Evolutionary conservation across 1,140 invertebrate species (phyloP).

Genomic region (Cecropterus lyciades): DNA sequence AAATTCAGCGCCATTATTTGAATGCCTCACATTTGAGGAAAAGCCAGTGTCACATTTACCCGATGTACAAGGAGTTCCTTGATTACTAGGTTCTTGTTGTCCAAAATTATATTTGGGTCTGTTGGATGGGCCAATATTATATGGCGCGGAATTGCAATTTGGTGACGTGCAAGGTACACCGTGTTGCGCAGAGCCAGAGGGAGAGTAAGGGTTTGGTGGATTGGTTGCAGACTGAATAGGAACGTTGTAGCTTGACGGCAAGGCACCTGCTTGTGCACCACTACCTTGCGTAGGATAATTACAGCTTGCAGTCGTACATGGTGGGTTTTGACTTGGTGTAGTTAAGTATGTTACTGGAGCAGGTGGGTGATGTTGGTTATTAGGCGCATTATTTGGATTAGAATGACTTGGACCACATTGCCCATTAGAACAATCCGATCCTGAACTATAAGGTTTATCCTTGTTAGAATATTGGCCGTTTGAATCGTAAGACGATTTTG

Average conservation of each 20-base stretch:
- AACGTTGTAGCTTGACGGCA: constrained; percentile 60
- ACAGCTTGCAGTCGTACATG: constrained; percentile 53
- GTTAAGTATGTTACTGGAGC: constrained; percentile 40
- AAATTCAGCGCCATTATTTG: too few relatives aligned
- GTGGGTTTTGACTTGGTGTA: constrained; percentile 46
- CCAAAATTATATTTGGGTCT: constrained; percentile 18
- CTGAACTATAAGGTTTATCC: constrained; percentile 3
- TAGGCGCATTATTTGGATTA: neutral
- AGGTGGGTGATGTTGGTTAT: constrained; percentile 13
- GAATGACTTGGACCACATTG: constrained; percentile 39
- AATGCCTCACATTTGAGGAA: too few relatives aligned
- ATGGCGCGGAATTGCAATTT: neutral
- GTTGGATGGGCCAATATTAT: neutral
- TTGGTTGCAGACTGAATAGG: constrained; percentile 51
- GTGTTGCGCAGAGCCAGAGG: neutral
- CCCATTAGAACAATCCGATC: constrained; percentile 39
- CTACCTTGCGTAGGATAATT: constrained; percentile 21
- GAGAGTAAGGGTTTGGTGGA: constrained; percentile 26
- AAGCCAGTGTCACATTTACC: constrained; percentile 18
- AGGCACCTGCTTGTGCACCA: constrained; percentile 36
- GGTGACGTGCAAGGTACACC: constrained; percentile 15
- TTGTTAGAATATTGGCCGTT: constrained; percentile 24
- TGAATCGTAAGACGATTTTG: constrained; percentile 23
- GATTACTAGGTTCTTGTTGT: constrained; percentile 21
- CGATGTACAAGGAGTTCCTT: constrained; percentile 2